Conservation (phyloP, 2,888 invertebrate genomes). For the Heliconius cydno region DNA sequence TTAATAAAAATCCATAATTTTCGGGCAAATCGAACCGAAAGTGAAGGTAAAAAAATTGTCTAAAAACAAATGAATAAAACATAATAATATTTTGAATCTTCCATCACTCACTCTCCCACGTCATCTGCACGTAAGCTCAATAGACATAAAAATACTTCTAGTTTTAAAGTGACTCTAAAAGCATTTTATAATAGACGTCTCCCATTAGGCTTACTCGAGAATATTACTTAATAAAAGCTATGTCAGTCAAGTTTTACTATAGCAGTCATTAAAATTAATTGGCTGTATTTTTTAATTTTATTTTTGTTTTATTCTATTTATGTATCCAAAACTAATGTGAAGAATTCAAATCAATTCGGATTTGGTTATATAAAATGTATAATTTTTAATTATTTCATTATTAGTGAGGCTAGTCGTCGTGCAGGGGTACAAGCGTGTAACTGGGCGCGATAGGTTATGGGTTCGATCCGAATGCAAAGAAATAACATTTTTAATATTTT, state of each 20-base stretch:
- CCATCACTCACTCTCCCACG: neutral
- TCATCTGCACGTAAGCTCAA: neutral
- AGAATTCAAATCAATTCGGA: neutral
- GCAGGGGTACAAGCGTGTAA: no score
- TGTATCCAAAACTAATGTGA: neutral
- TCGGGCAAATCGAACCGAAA: no score
- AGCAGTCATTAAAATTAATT: constrained; percentile 1
- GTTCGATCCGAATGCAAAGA: no score
- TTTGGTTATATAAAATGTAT: no score
- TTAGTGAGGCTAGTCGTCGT: no score
- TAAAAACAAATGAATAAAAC: no score
- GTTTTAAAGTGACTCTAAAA: constrained; percentile 36
- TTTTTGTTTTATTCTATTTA: neutral
- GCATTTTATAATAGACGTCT: constrained; percentile 26
- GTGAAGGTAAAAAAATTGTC: no score
- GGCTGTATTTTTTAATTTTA: neutral
- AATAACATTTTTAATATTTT: no score
- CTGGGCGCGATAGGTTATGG: no score
- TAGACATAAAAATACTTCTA: neutral
- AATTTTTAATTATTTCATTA: no score
- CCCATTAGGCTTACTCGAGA: constrained; percentile 31
- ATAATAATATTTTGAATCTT: neutral
- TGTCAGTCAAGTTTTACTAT: constrained; percentile 11
- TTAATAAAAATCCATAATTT: no score
- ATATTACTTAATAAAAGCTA: constrained; percentile 36